Evolutionary conservation across 2,888 invertebrate species (phyloP), one percentile per base, ranked within the genome.

Genomic region (Archips xylosteana): DNA sequence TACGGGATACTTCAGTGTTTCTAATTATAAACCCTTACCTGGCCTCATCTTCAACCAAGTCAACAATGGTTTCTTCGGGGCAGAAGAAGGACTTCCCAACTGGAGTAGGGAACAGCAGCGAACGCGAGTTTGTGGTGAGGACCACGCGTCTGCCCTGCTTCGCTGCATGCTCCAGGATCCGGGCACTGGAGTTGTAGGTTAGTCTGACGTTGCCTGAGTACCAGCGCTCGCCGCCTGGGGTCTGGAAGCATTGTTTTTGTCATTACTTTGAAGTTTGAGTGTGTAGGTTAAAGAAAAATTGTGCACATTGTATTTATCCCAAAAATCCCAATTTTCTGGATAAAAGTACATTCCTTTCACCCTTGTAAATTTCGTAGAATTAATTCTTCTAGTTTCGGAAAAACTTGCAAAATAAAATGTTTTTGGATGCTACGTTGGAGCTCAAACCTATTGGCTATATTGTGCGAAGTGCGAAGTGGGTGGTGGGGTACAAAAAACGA

Each of bases 191-290:
- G 86, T 97, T 97, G 88, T 97, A 98, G 3, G 95, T 95, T 72
- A 98, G 90, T 80, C 96, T 96, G 76, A 98, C 95, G 80, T 96
- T 96, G 79, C 96, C 96, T 1, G 97, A 96, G 86, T 97, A 98
- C 98, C 98, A 98, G 79, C 97, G 95, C 83, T 98, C 98, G 6
- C 98, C 98, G 4, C 98, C 98, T 39, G 97, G 97, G 1, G 98
- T 97, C 97, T 98, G 87, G 47, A 94, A 92, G 68, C 67, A 23
- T 54, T 8, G 23, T 71, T 9, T 10, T 12, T 12, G 12, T 8
- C 57, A 32, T 57, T 2, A 32, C 32, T 57, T 32, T 57, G n/a
- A 5, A 3, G 23, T 23, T 23, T 23, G 23, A 23, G 23, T 23
- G 23, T 23, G 23, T 23, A 23, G 23, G 23, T 23, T 23, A 23